These are phyloP conservation scores for Andrena marginata DNA, from an alignment of 2,888 invertebrate genomes.

Conservation along the genomic window DNA sequence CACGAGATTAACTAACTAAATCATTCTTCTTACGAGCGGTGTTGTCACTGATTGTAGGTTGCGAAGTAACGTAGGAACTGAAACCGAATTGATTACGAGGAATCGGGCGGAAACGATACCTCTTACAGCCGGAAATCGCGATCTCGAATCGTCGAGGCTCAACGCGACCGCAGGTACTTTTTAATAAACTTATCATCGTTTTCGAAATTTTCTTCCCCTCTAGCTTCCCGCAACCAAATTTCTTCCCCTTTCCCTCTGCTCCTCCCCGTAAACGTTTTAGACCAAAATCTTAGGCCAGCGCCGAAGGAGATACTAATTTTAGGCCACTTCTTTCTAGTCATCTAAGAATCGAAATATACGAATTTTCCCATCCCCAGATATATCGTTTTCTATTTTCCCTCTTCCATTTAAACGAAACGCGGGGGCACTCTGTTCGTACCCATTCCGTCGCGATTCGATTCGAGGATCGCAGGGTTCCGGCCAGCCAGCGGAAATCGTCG, in stretches of 20 bases:
- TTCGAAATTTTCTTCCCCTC: constrained; percentile 5
- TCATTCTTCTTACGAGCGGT: constrained; percentile 30
- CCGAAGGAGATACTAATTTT: constrained; percentile 69
- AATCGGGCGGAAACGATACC: neutral
- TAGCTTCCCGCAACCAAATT: neutral
- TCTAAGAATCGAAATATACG: constrained; percentile 58
- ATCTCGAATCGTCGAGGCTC: constrained; percentile 26
- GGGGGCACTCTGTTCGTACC: neutral
- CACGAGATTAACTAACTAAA: constrained; percentile 31
- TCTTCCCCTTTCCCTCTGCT: neutral
- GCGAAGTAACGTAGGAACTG: constrained; percentile 39
- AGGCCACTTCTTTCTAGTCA: constrained; percentile 67
- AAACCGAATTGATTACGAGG: constrained; percentile 25
- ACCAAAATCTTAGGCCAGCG: constrained; percentile 73
- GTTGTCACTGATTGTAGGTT: constrained; percentile 28
- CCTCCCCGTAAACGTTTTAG: constrained; percentile 59
- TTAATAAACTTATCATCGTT: constrained; percentile 8
- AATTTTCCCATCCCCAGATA: constrained; percentile 20
- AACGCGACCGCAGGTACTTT: constrained; percentile 41
- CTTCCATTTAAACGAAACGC: neutral
- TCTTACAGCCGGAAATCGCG: constrained; percentile 19
- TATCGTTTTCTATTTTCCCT: neutral
- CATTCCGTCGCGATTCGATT: constrained; percentile 18
- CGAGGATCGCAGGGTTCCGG: constrained; percentile 27
- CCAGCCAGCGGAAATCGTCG: neutral